A percentile compares a stretch with the other conserved stretches of the same genome.
These are phyloP conservation scores for Alethe castanea DNA, from an alignment of 2,113 vertebrate species.

Conservation along the genomic window DNA sequence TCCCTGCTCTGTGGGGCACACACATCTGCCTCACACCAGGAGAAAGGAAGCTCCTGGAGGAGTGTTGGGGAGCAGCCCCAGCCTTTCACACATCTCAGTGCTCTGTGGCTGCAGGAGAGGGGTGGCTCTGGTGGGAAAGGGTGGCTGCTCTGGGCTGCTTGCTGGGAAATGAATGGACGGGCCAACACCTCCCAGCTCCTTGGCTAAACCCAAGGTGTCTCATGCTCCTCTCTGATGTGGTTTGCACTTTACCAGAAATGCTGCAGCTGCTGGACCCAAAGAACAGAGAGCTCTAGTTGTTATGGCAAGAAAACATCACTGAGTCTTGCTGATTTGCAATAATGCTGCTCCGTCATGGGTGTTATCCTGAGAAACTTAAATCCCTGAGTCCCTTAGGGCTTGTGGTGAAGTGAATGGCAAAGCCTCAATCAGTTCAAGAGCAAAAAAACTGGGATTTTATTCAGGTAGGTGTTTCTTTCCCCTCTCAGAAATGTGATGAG, in stretches of 20 bases:
- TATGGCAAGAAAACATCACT: not conserved
- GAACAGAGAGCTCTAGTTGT: not conserved
- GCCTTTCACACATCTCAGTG: not conserved
- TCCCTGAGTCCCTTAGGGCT: conserved; percentile 40
- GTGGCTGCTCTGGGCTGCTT: not conserved
- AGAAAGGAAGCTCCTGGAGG: not conserved
- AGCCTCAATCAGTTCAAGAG: conserved; percentile 24
- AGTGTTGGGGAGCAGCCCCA: not conserved
- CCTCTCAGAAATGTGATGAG: not conserved
- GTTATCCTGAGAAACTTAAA: conserved; percentile 55
- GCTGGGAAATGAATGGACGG: not conserved
- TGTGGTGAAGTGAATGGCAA: conserved; percentile 55
- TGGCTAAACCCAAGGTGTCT: not conserved
- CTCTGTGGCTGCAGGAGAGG: not conserved
- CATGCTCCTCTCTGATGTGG: conserved; percentile 24
- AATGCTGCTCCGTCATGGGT: conserved; percentile 3
- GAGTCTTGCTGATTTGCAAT: conserved; percentile 27
- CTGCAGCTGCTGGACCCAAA: not conserved
- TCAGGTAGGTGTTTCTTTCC: conserved; percentile 15
- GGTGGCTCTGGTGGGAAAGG: not conserved
- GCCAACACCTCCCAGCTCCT: not conserved
- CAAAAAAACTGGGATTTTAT: conserved; percentile 2
- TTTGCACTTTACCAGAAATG: conserved; percentile 18
- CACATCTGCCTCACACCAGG: not conserved
- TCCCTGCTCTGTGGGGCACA: not conserved